Evolutionary conservation across 2,797 vertebrate species (phyloP).

Genomic region (Phalloptychus januarius): DNA sequence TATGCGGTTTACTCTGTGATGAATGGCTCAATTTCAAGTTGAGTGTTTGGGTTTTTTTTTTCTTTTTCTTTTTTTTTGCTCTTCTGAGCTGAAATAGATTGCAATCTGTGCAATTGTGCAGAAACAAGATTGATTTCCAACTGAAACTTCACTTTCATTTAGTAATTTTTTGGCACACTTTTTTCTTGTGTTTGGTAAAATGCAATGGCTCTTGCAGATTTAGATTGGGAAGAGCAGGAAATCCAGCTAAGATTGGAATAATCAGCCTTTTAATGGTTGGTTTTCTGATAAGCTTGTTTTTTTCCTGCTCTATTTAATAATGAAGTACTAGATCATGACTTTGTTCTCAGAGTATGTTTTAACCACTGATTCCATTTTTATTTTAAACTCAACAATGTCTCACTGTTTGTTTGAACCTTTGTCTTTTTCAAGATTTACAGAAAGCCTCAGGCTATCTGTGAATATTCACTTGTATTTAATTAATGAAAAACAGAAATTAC

Average conservation of each 20-base stretch:
- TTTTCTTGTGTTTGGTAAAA: neutral
- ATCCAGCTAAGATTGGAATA: constrained; percentile 21
- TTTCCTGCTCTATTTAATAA: constrained; percentile 52
- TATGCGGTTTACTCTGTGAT: constrained; percentile 74
- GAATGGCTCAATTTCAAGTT: constrained; percentile 82
- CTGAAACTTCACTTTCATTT: constrained; percentile 36
- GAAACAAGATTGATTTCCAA: constrained; percentile 74
- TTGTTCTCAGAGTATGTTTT: neutral
- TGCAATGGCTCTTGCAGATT: constrained; percentile 9
- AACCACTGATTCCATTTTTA: neutral
- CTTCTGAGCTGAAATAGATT: constrained; percentile 72
- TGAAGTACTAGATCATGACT: constrained; percentile 33
- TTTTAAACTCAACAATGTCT: neutral
- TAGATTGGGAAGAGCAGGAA: constrained; percentile 18
- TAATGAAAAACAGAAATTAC: constrained; percentile 35
- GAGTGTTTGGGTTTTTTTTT: constrained; percentile 44
- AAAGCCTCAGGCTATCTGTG: constrained; percentile 23
- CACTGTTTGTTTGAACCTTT: neutral
- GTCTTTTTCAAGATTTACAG: constrained; percentile 41
- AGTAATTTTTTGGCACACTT: constrained; percentile 17
- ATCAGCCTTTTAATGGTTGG: constrained; percentile 74
- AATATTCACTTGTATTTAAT: constrained; percentile 55
- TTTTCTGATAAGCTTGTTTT: constrained; percentile 55
- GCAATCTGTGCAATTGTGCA: constrained; percentile 78
- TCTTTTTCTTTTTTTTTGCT: too few relatives aligned